A percentile compares a stretch with the other conserved stretches of the same genome.
Evolutionary conservation across 2,888 invertebrate species (phyloP).

Genomic region (Andrena bucephala): DNA sequence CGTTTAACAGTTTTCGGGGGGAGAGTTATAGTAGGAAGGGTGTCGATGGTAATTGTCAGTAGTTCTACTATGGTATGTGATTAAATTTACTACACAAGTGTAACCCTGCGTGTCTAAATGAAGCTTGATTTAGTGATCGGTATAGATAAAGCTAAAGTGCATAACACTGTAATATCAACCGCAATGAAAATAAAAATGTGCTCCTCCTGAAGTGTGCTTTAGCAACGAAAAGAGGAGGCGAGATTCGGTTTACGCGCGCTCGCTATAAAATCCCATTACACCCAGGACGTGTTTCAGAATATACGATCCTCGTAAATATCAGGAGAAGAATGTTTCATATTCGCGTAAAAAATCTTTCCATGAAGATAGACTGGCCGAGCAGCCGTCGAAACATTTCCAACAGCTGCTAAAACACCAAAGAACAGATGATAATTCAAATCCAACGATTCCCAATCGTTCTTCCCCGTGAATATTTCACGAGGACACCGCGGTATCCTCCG

Average conservation of each 20-base stretch:
- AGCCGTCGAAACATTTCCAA: background rate
- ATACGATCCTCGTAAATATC: slow-evolving; percentile 9
- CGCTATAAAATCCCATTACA: slow-evolving; percentile 2
- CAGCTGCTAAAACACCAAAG: background rate
- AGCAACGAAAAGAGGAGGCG: background rate
- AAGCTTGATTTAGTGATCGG: too few species aligned
- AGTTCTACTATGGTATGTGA: too few species aligned
- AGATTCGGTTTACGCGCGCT: background rate
- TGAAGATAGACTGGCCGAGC: background rate
- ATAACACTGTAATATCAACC: background rate
- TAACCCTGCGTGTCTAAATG: too few species aligned
- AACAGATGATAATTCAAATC: background rate
- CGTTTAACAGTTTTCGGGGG: too few species aligned
- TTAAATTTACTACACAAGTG: too few species aligned
- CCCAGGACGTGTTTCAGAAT: background rate
- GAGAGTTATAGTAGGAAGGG: too few species aligned
- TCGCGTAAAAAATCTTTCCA: background rate
- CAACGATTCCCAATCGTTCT: background rate
- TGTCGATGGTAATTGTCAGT: too few species aligned
- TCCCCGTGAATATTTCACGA: background rate
- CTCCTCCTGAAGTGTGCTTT: background rate
- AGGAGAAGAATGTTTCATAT: background rate
- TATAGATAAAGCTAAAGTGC: too few species aligned
- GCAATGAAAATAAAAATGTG: background rate
- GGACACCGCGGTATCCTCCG: background rate